phyloP scores from a whole-genome alignment of 2,113 vertebrate genomes.

The Oceanodroma tethys region DNA sequence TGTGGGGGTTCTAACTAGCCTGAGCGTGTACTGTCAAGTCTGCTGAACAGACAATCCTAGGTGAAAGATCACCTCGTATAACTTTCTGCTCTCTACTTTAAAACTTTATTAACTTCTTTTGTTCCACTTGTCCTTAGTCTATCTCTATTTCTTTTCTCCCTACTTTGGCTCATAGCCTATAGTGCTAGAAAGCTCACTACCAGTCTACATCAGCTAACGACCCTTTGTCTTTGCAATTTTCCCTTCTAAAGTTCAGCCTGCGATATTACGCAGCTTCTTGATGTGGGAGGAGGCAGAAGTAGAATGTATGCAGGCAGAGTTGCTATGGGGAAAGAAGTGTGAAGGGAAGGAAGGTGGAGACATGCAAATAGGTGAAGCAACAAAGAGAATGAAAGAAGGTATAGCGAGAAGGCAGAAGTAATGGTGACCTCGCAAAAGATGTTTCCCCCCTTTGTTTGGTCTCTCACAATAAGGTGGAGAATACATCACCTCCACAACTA shows the following conservation, averaged over 20 bases:
- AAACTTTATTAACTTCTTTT: not conserved
- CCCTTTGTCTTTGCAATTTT: not conserved
- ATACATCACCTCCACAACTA: not conserved
- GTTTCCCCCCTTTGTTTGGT: not conserved
- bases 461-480: not conserved
- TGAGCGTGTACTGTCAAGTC: not conserved
- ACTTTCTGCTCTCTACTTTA: not conserved
- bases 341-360: not conserved
- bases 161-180: not conserved
- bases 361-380: not conserved
- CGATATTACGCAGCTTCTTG: not conserved
- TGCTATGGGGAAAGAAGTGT: slow-evolving; percentile 1
- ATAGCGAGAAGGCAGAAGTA: not conserved
- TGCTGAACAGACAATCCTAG: not conserved
- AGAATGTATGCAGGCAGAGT: not conserved
- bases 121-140: not conserved
- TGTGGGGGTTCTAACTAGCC: not conserved
- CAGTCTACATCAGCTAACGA: not conserved
- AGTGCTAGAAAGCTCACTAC: not conserved
- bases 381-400: not conserved
- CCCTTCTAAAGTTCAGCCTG: not conserved
- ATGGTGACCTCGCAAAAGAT: not conserved
- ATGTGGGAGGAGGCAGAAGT: not conserved
- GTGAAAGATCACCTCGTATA: not conserved
- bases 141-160: not conserved